Conservation (phyloP, 2,797 vertebrate species). For the Pachyuromys duprasi region DNA sequence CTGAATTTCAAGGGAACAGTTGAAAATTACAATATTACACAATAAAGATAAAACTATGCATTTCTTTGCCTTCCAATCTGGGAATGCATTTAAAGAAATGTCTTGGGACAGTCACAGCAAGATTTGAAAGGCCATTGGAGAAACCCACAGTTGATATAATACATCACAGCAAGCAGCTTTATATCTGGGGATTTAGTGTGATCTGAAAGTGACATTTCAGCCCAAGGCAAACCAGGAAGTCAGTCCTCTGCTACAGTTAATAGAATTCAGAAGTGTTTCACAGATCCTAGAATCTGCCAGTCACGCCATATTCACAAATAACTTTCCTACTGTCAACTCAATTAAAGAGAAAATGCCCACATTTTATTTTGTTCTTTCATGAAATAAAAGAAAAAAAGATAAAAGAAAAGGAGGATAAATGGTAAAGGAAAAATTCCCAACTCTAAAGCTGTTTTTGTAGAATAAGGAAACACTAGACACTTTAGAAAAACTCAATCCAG, state of each 20-base stretch:
- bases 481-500: not conserved
- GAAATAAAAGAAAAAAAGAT: conserved; percentile 31
- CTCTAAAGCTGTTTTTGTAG: not conserved
- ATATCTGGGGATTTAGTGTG: not conserved
- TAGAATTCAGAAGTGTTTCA: not conserved
- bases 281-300: not conserved
- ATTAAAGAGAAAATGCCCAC: conserved; percentile 43
- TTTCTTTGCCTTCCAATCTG: not conserved
- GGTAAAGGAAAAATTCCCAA: not conserved
- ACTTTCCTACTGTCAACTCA: not conserved
- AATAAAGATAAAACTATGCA: conserved; percentile 14
- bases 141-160: not conserved
- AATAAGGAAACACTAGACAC: not conserved
- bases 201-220: conserved; percentile 1
- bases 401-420: not conserved
- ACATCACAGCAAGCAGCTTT: not conserved
- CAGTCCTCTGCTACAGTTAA: not conserved
- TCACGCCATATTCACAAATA: not conserved
- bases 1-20: not conserved
- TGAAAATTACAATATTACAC: not conserved
- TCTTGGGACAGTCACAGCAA: not conserved
- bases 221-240: not conserved
- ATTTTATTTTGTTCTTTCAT: not conserved
- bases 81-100: conserved; percentile 28
- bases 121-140: not conserved